Evolutionary conservation across 1,140 invertebrate species (phyloP).

Genomic region (Cotesia glomerata): DNA sequence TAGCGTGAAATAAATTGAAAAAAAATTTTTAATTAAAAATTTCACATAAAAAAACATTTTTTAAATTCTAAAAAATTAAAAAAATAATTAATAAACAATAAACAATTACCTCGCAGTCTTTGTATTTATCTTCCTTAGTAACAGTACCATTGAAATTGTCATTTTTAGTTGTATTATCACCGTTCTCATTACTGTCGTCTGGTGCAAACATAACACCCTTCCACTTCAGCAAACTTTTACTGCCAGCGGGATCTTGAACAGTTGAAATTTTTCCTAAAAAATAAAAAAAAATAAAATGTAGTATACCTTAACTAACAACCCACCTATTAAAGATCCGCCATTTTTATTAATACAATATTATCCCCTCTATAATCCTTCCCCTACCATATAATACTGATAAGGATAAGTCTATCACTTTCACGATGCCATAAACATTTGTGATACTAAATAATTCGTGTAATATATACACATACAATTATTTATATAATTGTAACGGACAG

Average conservation of each 20-base stretch:
- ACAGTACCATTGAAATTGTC: constrained; percentile 29
- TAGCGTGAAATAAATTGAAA: too few relatives aligned
- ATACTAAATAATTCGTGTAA: too few relatives aligned
- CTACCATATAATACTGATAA: not conserved
- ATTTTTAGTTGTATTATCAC: constrained; percentile 35
- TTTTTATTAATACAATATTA: not conserved
- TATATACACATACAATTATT: too few relatives aligned
- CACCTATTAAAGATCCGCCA: not conserved
- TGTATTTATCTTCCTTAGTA: constrained; percentile 21
- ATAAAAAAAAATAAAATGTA: not conserved
- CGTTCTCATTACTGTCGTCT: constrained; percentile 61
- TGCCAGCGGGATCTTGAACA: constrained; percentile 57
- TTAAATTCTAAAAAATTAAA: too few relatives aligned
- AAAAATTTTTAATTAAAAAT: too few relatives aligned
- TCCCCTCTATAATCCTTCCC: not conserved
- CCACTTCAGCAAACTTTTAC: constrained; percentile 72
- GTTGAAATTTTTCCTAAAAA: constrained; percentile 50
- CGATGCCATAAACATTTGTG: too few relatives aligned
- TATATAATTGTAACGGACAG: too few relatives aligned
- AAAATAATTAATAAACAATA: too few relatives aligned
- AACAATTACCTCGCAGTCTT: constrained; percentile 32
- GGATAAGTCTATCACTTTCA: too few relatives aligned
- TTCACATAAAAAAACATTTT: too few relatives aligned
- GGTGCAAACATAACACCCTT: constrained; percentile 77
- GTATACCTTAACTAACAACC: not conserved